Evolutionary conservation across 2,797 vertebrate genomes (phyloP), one percentile per base, ranked within the genome.

Genomic region (Atherinosoma microstoma): DNA sequence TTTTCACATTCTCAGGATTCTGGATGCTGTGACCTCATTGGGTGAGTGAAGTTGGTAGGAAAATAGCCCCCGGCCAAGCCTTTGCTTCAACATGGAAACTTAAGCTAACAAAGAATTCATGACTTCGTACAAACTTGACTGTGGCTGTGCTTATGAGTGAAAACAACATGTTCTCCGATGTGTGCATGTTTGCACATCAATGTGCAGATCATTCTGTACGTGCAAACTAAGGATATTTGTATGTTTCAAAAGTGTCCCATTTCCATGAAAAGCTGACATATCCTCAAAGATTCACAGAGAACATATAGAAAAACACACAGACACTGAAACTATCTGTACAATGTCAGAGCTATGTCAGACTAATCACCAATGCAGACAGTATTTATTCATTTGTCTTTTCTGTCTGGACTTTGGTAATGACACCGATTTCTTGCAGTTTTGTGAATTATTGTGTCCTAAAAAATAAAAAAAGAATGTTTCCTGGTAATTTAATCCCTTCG

Each of bases 21-120:
- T 92, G 84, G 73, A 79, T 84, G 85, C 75, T 87, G 91, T 91
- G 91, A 94, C 89, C 90, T 94, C 92, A 93, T 90, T 92, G 92
- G 88, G 83, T 84, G 85, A 92, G 84, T 29, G 60, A 84, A 87
- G 87, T 79, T 73, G 73, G 82, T 85, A 80, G 89, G 89, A 93
- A 94, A 93, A 94, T 84, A 83, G 89, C 91, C 90, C 70, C 76
- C 74, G 84, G 90, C 84, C 7, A 74, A 90, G 83, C 78, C 87
- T 90, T 86, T 91, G 91, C 89, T 93, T 87, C 82, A 73, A 94
- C 92, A 91, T 87, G 90, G 92, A 93, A 91, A 91, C 78, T 90
- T 89, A 89, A 88, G 86, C 87, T 87, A 88, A 80, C 87, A 85
- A 93, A 92, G 90, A 94, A 94, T 92, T 90, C 86, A 85, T 82